These are phyloP conservation scores for Choristoneura rosaceana DNA, from an alignment of 2,888 invertebrate genomes.

Conservation along the genomic window DNA sequence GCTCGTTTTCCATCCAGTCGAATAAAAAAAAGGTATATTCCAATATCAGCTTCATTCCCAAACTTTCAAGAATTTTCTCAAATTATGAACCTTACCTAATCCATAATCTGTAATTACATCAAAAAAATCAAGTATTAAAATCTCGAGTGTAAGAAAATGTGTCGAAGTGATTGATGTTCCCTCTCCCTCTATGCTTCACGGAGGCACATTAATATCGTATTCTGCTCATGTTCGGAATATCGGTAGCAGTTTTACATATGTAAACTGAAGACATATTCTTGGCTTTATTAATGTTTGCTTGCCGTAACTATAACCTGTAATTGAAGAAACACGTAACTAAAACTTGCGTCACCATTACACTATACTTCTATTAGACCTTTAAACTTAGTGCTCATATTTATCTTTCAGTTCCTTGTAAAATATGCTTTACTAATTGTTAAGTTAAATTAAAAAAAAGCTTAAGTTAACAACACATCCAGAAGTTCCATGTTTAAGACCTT, in stretches of 20 bases:
- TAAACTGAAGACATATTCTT: slow-evolving; percentile 41
- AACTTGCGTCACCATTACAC: not conserved
- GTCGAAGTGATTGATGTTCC: slow-evolving; percentile 70
- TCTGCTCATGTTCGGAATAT: slow-evolving; percentile 43
- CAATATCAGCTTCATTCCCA: not conserved
- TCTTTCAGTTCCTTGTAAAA: not conserved
- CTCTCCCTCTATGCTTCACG: slow-evolving; percentile 43
- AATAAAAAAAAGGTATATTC: too few relatives aligned
- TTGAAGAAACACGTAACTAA: not conserved
- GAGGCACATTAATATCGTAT: slow-evolving; percentile 47
- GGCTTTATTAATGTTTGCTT: slow-evolving; percentile 32
- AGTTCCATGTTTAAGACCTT: slow-evolving; percentile 37
- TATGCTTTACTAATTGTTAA: not conserved
- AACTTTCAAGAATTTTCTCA: not conserved
- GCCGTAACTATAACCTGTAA: slow-evolving; percentile 15
- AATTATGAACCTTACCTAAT: not conserved
- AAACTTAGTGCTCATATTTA: not conserved
- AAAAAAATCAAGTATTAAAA: slow-evolving; percentile 35
- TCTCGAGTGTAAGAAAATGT: slow-evolving; percentile 51
- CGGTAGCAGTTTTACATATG: slow-evolving; percentile 42
- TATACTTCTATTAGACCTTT: not conserved
- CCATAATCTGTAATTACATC: slow-evolving; percentile 37
- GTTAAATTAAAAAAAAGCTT: not conserved
- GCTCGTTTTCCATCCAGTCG: too few relatives aligned
- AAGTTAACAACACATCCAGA: not conserved